Evolutionary conservation across 2,113 vertebrate genomes (phyloP).

Genomic region (Spilogale gracilis): DNA sequence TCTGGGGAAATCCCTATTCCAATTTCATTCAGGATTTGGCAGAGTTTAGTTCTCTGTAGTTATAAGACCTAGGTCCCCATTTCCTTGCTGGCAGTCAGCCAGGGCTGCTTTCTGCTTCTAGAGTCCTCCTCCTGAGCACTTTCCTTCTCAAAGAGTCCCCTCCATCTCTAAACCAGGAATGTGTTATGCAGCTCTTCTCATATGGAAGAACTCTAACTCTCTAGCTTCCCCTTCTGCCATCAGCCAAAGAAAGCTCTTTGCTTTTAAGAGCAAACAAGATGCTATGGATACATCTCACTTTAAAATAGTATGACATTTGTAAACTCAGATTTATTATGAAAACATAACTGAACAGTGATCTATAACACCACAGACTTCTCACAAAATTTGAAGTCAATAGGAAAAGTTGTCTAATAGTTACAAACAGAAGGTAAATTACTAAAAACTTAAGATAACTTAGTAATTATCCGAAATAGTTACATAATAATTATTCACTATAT

Average conservation of each 20-base stretch:
- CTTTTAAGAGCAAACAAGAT: not conserved
- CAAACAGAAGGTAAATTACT: constrained; percentile 17
- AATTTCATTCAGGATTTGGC: not conserved
- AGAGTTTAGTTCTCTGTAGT: not conserved
- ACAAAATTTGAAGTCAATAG: not conserved
- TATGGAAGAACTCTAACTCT: not conserved
- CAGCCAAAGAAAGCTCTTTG: not conserved
- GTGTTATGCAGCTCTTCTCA: not conserved
- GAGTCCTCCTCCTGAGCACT: not conserved
- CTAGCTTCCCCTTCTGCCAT: not conserved
- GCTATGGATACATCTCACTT: not conserved
- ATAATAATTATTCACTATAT: not conserved
- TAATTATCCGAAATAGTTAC: not conserved
- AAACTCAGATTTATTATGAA: not conserved
- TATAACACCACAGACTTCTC: not conserved
- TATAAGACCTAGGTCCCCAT: not conserved
- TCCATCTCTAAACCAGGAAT: not conserved
- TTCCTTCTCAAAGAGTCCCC: not conserved
- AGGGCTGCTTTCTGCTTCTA: not conserved
- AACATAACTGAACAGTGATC: not conserved
- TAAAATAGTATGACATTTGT: not conserved
- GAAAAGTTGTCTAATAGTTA: not conserved
- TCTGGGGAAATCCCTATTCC: not conserved
- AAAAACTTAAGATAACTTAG: not conserved
- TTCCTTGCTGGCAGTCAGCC: not conserved